Evolutionary conservation across 2,888 invertebrate species (phyloP).

Genomic region (Leptinotarsa tumamoca): DNA sequence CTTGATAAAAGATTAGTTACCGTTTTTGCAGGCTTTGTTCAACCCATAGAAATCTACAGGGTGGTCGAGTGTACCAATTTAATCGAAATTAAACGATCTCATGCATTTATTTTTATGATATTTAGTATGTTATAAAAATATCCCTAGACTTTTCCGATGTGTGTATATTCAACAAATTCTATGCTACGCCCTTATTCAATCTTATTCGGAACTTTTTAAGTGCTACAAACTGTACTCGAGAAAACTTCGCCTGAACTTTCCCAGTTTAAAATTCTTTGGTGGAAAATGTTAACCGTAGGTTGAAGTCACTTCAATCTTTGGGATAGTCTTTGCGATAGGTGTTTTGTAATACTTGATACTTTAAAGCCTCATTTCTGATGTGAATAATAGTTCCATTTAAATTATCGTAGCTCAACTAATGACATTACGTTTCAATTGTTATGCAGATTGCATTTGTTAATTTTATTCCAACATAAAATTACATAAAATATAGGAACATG

Average conservation of each 20-base stretch:
- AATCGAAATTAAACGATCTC: no score
- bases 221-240: neutral
- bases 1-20: no score
- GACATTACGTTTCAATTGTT: neutral
- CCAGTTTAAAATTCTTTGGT: neutral
- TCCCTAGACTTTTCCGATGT: no score
- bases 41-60: no score
- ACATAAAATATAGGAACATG: neutral
- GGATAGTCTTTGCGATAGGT: neutral
- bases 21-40: no score
- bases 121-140: no score
- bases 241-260: neutral
- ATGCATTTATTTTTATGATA: no score
- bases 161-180: neutral
- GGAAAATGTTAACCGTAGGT: neutral
- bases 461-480: neutral
- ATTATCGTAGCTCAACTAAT: neutral
- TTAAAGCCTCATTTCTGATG: neutral
- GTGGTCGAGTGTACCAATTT: no score
- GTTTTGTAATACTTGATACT: conserved; percentile 3
- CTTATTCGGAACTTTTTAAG: neutral
- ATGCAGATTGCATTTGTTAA: neutral
- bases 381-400: neutral
- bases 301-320: conserved; percentile 12
- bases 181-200: neutral